Base-by-base conservation (phyloP, 2,888 invertebrate species). In the Tetropium fuscum region DNA sequence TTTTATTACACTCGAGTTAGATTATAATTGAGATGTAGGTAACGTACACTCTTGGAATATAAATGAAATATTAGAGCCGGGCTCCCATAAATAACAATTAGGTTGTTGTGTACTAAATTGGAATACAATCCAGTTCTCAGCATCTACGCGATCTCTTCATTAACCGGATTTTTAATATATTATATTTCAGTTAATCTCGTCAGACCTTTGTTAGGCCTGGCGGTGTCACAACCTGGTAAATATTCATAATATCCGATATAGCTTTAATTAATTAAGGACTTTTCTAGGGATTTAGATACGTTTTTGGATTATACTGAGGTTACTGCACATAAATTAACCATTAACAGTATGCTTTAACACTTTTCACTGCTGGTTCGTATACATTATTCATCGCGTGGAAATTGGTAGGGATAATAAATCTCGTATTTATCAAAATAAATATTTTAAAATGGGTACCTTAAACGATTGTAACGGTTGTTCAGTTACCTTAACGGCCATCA, bases 61-160 rank as follows among this genome's bases (percentile, higher is more conserved):
- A 74, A 74, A 76, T 77, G 76, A 78, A 76, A 71, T 77, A 78
- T 77, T 77, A 75, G 68, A 66, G 68, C 64, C 63, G 65, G 63
- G 48, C 66, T n/a, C 53, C 64, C 75, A 74, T 78, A 78, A 78
- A 78, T 78, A 77, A 78, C 77, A 78, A 78, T 78, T 78, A 77
- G 76, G 72, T 75, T 67, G 70, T 74, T 69, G 64, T 70, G 70
- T 69, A 72, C 68, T 74, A 77, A 78, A 77, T 77, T 75, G 75
- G 74, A 73, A 72, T 73, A 74, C 72, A 70, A 72, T 74, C 75
- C 71, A 73, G 74, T 75, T 76, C 73, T 71, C 71, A 63, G 71
- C 69, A 58, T 61, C 70, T 36, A 32, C 63, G 59, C 65, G 73
- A 76, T 75, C 71, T 77, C 77, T 77, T 75, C 75, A 77, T 77